These are phyloP conservation scores for Barbus barbus DNA, from an alignment of 2,113 vertebrate genomes.

Conservation along the genomic window DNA sequence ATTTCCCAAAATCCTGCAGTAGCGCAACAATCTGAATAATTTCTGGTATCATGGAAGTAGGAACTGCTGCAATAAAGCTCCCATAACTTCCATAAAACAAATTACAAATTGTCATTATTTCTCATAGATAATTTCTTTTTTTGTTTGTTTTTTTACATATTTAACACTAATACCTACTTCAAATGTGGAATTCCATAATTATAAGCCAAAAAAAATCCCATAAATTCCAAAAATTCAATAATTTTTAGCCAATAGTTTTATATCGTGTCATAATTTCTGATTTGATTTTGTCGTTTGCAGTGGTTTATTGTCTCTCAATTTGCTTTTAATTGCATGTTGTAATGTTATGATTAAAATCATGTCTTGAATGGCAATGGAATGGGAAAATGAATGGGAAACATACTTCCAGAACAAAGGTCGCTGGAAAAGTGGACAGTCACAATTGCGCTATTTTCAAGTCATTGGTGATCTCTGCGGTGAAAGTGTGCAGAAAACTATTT, in stretches of 20 bases:
- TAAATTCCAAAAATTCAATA: too few species aligned
- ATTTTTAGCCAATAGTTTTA: background rate
- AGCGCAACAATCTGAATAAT: background rate
- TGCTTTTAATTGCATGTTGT: background rate
- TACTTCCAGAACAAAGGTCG: background rate
- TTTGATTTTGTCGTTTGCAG: background rate
- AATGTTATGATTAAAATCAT: background rate
- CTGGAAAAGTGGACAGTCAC: background rate
- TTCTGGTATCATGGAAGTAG: too few species aligned
- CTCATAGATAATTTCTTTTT: background rate
- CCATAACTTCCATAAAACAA: background rate
- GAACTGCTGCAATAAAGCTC: too few species aligned
- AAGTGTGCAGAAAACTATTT: background rate
- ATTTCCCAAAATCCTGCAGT: background rate
- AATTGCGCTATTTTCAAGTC: background rate
- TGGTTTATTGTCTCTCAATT: background rate
- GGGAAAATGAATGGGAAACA: background rate
- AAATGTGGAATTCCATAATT: background rate
- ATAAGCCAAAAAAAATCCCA: too few species aligned
- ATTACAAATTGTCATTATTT: background rate
- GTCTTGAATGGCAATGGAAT: background rate
- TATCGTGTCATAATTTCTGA: background rate
- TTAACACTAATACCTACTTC: background rate
- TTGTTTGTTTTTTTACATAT: too few species aligned
- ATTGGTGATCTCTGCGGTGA: background rate